A percentile compares a stretch with the other conserved stretches of the same genome.
phyloP scores from a whole-genome alignment of 1,140 invertebrate species.

The Lethrus apterus region DNA sequence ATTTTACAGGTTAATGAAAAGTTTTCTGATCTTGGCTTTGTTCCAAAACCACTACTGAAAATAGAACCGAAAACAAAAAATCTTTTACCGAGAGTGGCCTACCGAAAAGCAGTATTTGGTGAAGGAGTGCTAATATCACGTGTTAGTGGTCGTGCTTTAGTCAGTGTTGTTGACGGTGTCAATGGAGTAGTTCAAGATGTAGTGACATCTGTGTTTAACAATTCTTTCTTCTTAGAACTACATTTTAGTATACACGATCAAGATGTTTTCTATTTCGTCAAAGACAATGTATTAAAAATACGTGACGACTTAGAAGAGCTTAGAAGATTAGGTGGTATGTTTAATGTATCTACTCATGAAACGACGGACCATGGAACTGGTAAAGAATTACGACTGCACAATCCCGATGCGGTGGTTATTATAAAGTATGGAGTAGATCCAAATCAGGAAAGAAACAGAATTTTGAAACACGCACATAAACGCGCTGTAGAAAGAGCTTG shows the following conservation, averaged over 20 bases:
- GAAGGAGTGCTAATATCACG: constrained; percentile 83
- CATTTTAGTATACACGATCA: constrained; percentile 87
- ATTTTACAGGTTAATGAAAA: constrained; percentile 61
- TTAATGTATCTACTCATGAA: constrained; percentile 90
- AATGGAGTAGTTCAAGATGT: constrained; percentile 86
- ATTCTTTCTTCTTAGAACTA: constrained; percentile 84
- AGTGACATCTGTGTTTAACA: constrained; percentile 88
- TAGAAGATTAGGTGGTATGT: constrained; percentile 75
- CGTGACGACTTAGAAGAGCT: constrained; percentile 85
- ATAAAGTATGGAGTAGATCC: constrained; percentile 87
- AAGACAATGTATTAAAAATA: constrained; percentile 79
- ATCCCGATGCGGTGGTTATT: constrained; percentile 80
- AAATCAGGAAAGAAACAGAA: constrained; percentile 71
- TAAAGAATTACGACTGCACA: constrained; percentile 75
- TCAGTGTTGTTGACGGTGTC: constrained; percentile 77
- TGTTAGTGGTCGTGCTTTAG: constrained; percentile 68
- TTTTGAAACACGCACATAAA: constrained; percentile 88
- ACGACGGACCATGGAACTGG: constrained; percentile 69
- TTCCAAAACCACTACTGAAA: constrained; percentile 71
- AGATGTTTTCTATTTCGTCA: constrained; percentile 93
- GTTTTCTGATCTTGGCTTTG: constrained; percentile 74
- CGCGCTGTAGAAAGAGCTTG: constrained; percentile 83
- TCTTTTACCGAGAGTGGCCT: constrained; percentile 69
- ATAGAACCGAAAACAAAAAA: constrained; percentile 76
- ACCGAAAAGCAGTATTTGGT: constrained; percentile 77